Base-by-base conservation (phyloP, 1,140 invertebrate species). In the Triops cancriformis region DNA sequence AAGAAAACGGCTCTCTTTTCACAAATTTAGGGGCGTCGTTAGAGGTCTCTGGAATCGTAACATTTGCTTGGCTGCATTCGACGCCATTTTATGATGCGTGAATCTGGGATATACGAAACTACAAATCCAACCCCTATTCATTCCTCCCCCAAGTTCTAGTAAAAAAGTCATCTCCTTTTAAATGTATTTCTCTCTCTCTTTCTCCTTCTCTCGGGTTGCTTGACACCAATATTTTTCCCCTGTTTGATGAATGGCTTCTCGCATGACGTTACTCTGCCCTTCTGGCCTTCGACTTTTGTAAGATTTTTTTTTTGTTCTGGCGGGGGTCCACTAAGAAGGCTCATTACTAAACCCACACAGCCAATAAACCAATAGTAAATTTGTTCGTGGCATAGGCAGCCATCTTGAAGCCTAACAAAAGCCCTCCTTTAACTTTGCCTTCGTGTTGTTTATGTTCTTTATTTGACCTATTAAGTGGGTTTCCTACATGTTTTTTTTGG, bases 71-170 rank as follows among this genome's bases (percentile, higher is more conserved):
- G 76, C 64, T 64, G 76, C 76, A 37, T 41, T 73, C 76, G 28
- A 73, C 41, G 41, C 51, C 31, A 77, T 41, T 77, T 77, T 43
- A 77, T 77, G 76, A 73, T 28, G 76, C 76, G 76, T 77, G 76
- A 77, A 77, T 28, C 14, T 26, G 23, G 28, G 51, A 5, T 64
- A 5, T 64, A 64, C 51, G 51, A 64, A 64, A n/a, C 51, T 45
- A 18, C 51, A 23, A 23, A n/a, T n/a, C 14, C 51, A 18, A 18
- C 5, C 23, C 51, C 43, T 45, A 45, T 45, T n/a, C n/a, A n/a
- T n/a, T n/a, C n/a, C n/a, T n/a, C n/a, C 31, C 31, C 31, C 2
- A 37, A 37, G 7, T 37, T 37, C 31, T 37, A 37, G 31, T 4
- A 37, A 37, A 37, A 37, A 37, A 37, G 7, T 2, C 31, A 37